These are phyloP conservation scores for Gasteruption jaculator DNA, from an alignment of 2,888 invertebrate species.

Conservation along the genomic window DNA sequence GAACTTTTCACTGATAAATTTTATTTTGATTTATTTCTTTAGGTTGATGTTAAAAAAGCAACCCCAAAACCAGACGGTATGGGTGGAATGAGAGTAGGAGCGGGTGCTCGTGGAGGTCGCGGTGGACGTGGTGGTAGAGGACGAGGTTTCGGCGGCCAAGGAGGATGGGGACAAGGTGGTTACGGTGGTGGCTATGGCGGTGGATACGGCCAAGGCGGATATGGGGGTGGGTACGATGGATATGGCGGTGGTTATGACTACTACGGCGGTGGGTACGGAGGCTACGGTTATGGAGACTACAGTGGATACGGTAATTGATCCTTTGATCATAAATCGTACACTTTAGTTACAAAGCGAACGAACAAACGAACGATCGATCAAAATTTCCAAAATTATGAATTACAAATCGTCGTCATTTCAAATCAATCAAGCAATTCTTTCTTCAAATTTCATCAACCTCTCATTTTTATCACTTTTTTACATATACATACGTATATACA, in stretches of 20 bases:
- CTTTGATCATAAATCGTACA: slow-evolving; percentile 4
- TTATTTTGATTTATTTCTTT: slow-evolving; percentile 13
- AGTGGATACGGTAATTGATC: slow-evolving; percentile 70
- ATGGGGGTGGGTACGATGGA: slow-evolving; percentile 70
- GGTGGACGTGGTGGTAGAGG: slow-evolving; percentile 63
- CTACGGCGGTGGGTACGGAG: slow-evolving; percentile 66
- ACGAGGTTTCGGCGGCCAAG: slow-evolving; percentile 52
- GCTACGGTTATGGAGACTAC: slow-evolving; percentile 77
- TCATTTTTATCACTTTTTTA: no score
- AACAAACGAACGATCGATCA: no score
- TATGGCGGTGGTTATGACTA: slow-evolving; percentile 71
- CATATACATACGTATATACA: no score
- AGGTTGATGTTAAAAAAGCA: slow-evolving; percentile 93
- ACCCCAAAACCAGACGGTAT: slow-evolving; percentile 83
- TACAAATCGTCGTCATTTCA: no score
- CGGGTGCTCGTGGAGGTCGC: slow-evolving; percentile 63
- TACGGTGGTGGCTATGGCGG: slow-evolving; percentile 62
- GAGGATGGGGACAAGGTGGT: slow-evolving; percentile 59
- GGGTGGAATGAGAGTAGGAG: slow-evolving; percentile 61
- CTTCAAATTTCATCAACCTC: no score
- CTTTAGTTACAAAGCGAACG: no score
- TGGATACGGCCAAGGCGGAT: slow-evolving; percentile 66
- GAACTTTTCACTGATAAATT: slow-evolving; percentile 2
- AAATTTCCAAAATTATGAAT: no score
- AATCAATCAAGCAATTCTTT: no score